A percentile compares a stretch with the other conserved stretches of the same genome.
Evolutionary conservation across 2,888 invertebrate species (phyloP).

Genomic region (Campoletis raptor): DNA sequence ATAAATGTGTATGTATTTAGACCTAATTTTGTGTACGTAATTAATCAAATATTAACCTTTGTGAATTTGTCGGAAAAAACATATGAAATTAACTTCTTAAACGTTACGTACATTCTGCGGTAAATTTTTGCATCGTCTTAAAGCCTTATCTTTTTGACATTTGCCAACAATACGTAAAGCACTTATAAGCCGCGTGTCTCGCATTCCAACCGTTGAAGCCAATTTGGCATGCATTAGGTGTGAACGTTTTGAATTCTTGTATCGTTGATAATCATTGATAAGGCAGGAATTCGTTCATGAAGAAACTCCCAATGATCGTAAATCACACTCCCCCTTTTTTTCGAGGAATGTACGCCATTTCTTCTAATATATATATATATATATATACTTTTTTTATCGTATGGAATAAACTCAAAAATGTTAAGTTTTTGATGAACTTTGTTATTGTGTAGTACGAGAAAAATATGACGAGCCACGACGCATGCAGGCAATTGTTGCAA

Average conservation of each 20-base stretch:
- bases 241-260: conserved; percentile 32
- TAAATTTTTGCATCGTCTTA: conserved; percentile 6
- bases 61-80: neutral
- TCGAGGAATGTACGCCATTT: neutral
- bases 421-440: neutral
- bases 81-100: conserved; percentile 18
- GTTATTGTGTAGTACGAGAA: neutral
- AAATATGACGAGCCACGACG: neutral
- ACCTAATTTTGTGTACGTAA: conserved; percentile 1
- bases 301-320: conserved; percentile 14
- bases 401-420: neutral
- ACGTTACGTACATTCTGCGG: neutral
- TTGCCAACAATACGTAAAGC: conserved; percentile 28
- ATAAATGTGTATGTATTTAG: neutral
- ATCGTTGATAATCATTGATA: conserved; percentile 58
- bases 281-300: conserved; percentile 54
- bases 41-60: conserved; percentile 23
- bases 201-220: conserved; percentile 28
- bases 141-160: conserved; percentile 27
- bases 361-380: neutral
- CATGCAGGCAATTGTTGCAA: neutral
- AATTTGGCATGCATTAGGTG: conserved; percentile 16
- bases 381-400: neutral
- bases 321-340: conserved; percentile 18
- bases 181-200: conserved; percentile 4